Evolutionary conservation across 2,888 invertebrate species (phyloP), one percentile per base, ranked within the genome.

Genomic region (Chrysina gloriosa): DNA sequence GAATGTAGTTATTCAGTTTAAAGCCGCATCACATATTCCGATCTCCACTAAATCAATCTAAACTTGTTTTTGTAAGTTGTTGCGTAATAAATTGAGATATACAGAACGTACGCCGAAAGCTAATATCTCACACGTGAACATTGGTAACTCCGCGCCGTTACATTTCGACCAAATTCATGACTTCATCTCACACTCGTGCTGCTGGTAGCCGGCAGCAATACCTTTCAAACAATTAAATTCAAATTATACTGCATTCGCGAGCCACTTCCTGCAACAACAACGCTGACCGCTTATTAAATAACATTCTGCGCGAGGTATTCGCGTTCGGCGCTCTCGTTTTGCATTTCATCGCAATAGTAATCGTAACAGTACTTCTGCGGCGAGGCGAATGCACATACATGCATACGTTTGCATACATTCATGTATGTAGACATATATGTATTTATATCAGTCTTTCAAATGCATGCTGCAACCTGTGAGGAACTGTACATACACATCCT

Each of bases 251-350:
- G 52, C 52, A 52, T 29, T 52, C 9, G 31, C 52, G 52, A 31
- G 16, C 31, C 31, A 52, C 52, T 52, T 52, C 52, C 34, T 29
- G 52, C 31, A 31, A 52, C 52, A n/a, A n/a, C n/a, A 52, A 52
- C 52, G 31, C n/a, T 52, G 52, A 52, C 52, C 31, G 34, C 31
- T 52, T 52, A 52, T 52, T 52, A 19, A 52, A 52, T 52, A 52
- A 52, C 52, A 52, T 52, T 52, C 16, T 31, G n/a, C 11, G 19
- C n/a, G 16, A 31, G 21, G 9, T n/a, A 31, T 52, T 52, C 31
- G 1, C 14, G 29, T 31, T 31, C 4, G 31, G 9, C 16, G 16
- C 29, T 34, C 31, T 9, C 14, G 31, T 52, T 48, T 48, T 48
- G 48, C 48, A 52, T 31, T 19, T 52, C 31, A 31, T 31, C 19